phyloP scores from a whole-genome alignment of 1,140 invertebrate genomes.

The Centruroides sculpturatus region DNA sequence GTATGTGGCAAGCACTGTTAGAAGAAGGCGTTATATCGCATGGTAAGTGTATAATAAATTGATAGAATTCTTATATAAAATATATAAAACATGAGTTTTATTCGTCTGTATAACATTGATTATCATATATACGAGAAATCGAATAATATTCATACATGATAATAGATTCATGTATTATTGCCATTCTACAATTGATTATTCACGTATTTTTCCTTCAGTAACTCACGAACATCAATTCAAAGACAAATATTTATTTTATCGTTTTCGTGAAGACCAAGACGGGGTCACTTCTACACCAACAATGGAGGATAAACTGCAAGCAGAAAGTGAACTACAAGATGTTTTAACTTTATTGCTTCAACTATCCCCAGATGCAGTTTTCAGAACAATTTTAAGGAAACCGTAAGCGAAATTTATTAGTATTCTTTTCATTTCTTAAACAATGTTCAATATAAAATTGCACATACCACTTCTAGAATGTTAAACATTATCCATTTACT shows the following conservation, averaged over 20 bases:
- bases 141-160: too few species aligned
- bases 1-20: slow-evolving; percentile 70
- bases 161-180: too few species aligned
- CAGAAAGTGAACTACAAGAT: slow-evolving; percentile 51
- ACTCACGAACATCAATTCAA: slow-evolving; percentile 55
- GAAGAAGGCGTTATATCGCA: slow-evolving; percentile 65
- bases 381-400: slow-evolving; percentile 67
- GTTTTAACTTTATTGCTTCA: slow-evolving; percentile 47
- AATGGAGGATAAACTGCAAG: slow-evolving; percentile 41
- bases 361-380: slow-evolving; percentile 53
- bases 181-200: too few species aligned
- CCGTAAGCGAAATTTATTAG: slow-evolving; percentile 40
- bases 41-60: slow-evolving; percentile 36
- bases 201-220: slow-evolving; percentile 1
- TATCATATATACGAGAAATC: too few species aligned
- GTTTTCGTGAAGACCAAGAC: slow-evolving; percentile 50
- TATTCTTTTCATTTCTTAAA: neutral
- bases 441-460: too few species aligned
- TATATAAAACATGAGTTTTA: slow-evolving; percentile 18
- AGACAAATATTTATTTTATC: slow-evolving; percentile 69
- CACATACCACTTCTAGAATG: too few species aligned
- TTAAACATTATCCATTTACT: too few species aligned
- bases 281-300: slow-evolving; percentile 22
- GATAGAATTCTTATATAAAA: too few species aligned
- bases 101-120: too few species aligned